A percentile compares a stretch with the other conserved stretches of the same genome.
phyloP scores from a whole-genome alignment of 2,797 vertebrate genomes.

The Chlorospingus flavigularis region DNA sequence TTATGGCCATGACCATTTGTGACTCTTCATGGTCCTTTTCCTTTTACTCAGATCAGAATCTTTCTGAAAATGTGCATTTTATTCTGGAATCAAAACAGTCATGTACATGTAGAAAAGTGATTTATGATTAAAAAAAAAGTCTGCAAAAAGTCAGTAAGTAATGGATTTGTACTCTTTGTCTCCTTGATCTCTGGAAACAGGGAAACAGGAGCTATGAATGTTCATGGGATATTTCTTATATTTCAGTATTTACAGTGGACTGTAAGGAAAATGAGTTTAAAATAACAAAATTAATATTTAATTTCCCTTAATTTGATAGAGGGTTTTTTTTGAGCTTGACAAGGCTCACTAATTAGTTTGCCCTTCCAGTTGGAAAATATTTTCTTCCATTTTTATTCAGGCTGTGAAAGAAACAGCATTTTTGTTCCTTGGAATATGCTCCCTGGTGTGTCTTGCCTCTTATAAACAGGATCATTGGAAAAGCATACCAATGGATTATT shows the following conservation, averaged over 20 bases:
- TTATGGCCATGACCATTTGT: background rate
- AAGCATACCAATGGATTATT: background rate
- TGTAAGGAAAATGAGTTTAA: background rate
- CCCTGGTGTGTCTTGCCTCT: background rate
- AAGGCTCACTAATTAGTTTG: slow-evolving; percentile 26
- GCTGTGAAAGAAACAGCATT: background rate
- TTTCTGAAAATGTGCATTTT: background rate
- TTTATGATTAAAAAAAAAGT: background rate
- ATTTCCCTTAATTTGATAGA: slow-evolving; percentile 19
- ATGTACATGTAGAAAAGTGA: background rate
- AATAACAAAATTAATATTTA: background rate
- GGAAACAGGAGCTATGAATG: background rate
- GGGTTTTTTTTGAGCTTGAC: background rate
- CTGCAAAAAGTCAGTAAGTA: background rate
- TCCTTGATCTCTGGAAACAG: background rate
- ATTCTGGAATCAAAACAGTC: background rate
- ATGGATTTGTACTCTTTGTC: background rate
- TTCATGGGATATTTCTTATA: background rate
- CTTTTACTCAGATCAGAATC: background rate
- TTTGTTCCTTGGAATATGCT: background rate
- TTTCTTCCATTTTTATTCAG: slow-evolving; percentile 16
- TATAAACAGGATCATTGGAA: background rate
- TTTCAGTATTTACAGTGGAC: background rate
- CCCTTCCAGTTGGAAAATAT: background rate
- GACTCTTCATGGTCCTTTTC: background rate